A percentile compares a stretch with the other conserved stretches of the same genome.
Conservation (phyloP, 2,113 vertebrate species). For the Phainopepla nitens region DNA sequence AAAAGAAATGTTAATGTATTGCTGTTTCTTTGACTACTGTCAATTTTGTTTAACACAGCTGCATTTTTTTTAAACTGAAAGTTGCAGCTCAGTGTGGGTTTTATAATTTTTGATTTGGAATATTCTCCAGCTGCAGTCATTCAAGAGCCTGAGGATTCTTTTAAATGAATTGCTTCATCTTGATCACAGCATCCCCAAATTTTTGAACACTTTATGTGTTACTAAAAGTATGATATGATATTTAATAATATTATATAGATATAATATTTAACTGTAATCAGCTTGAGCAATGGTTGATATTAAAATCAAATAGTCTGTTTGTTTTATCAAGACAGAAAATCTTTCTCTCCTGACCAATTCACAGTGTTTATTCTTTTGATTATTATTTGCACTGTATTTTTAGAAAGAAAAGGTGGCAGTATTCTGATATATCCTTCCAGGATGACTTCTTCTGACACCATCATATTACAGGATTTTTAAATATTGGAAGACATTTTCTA, state of each 20-base stretch:
- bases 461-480: not conserved
- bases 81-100: not conserved
- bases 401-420: not conserved
- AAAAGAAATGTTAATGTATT: not conserved
- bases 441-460: not conserved
- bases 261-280: not conserved
- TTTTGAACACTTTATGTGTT: not conserved
- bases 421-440: not conserved
- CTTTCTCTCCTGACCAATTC: not conserved
- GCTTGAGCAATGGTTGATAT: not conserved
- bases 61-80: not conserved
- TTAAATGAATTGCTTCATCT: not conserved
- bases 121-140: not conserved
- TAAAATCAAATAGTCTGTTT: not conserved
- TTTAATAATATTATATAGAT: too few relatives aligned
- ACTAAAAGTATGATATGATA: not conserved
- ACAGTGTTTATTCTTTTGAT: not conserved
- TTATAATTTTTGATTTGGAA: not conserved
- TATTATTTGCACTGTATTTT: not conserved
- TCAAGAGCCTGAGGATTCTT: not conserved
- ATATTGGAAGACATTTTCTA: not conserved
- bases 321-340: not conserved
- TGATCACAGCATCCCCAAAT: not conserved
- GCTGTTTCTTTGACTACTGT: not conserved
- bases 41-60: not conserved